Base-by-base conservation (phyloP, 2,888 invertebrate genomes). In the Oscheius sp. region DNA sequence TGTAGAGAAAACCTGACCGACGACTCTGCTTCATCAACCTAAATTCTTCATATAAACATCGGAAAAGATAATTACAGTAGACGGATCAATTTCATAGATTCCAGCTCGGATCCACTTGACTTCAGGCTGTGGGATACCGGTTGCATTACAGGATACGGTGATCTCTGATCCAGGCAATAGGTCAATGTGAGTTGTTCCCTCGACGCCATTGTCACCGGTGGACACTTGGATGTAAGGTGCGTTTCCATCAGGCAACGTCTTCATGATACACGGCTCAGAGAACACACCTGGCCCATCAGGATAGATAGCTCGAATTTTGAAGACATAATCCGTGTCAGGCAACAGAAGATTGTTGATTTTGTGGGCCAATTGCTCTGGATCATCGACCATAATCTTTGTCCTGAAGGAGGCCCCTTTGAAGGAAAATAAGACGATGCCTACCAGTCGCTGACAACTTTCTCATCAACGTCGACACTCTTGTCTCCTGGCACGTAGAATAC, bases 211-310 rank as follows among this genome's bases (percentile, higher is more conserved):
- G 27, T 85, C 87, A 18, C 87, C 87, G 5, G 84, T 83, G 5
- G 87, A 86, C 5, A 86, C 84, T 58, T 82, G 82, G 59, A 87
- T 86, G 74, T 83, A 85, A 1, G 87, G 87, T 6, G 87, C 85
- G 61, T 83, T 84, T 46, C 86, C 87, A 73, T 87, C 86, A 7
- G 87, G 87, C 18, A 88, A 78, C n/a, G 87, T 87, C 72, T 86
- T 87, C 77, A 85, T 85, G 59, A 87, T 88, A 72, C 87, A 87
- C n/a, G 87, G 86, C 68, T 88, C 86, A 5, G 87, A 87, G 79
- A 87, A 87, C 16, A 87, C 85, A n/a, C 85, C 84, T 7, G 87
- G 87, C 1, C 87, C 87, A 69, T 85, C 85, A 7, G 79, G 79
- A 61, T 87, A 87, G 71, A 87, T 79, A 1, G 87, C 87, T 18